Percentiles rank a stretch among this genome's conserved stretches.
phyloP scores from a whole-genome alignment of 1,140 invertebrate species.

The Marisa cornuarietis region DNA sequence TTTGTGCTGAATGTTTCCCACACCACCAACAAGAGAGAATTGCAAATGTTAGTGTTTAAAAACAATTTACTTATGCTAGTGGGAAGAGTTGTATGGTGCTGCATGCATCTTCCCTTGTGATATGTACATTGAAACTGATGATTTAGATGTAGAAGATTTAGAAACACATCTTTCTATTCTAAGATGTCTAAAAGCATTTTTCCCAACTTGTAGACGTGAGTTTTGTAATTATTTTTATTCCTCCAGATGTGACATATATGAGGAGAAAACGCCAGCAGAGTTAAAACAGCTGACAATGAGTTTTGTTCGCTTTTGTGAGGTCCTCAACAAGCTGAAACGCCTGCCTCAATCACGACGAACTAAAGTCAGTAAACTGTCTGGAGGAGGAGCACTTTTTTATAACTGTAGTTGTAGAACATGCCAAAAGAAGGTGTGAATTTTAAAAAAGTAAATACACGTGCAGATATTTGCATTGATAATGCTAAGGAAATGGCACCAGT shows the following conservation, averaged over 20 bases:
- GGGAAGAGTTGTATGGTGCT: no score
- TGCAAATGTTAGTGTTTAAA: no score
- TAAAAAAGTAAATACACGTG: no score
- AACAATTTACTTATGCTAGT: no score
- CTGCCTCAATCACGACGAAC: constrained; percentile 43
- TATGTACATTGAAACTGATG: no score
- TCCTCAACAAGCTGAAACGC: constrained; percentile 82
- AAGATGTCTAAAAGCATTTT: not conserved
- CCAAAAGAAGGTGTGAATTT: no score
- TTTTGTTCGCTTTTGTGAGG: constrained; percentile 88
- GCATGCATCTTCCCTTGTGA: no score
- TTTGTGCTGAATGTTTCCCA: not conserved
- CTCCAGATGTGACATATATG: constrained; percentile 84
- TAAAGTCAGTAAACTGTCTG: constrained; percentile 33
- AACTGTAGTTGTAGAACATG: no score
- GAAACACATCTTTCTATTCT: not conserved
- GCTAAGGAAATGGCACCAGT: no score
- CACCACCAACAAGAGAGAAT: no score
- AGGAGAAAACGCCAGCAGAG: constrained; percentile 72
- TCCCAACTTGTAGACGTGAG: not conserved
- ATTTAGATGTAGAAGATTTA: not conserved
- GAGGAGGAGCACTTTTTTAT: no score
- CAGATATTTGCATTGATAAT: no score
- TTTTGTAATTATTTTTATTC: not conserved
- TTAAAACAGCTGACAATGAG: constrained; percentile 75